Evolutionary conservation across 2,113 vertebrate genomes (phyloP), one percentile per base, ranked within the genome.

Genomic region (Melanerpes aurifrons): DNA sequence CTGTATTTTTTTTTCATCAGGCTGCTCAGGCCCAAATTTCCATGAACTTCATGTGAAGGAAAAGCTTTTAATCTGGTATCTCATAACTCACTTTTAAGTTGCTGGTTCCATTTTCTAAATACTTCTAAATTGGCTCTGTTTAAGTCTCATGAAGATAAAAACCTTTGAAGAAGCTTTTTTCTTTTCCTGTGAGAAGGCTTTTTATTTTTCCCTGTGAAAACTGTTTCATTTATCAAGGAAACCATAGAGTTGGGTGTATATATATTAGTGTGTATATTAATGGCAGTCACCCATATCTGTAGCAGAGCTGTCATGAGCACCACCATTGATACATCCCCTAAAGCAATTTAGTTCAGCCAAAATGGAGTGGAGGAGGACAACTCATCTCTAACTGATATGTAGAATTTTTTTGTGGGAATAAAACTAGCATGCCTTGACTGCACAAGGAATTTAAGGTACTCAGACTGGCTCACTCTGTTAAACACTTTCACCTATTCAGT

Each of bases 231-330:
- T 69, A 47, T 12, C 59, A 82, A 62, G 31, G 40, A 68, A 69
- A 90, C 16, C 26, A 90, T 40, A 86, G 43, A 81, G 18, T 20
- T 45, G 35, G 15, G 37, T 28, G 12, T 67, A 62, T 73, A 79
- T 86, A 79, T 86, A 57, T 83, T 81, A 74, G 18, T 35, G 26
- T 31, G 68, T 92, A 82, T 91, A 82, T 83, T 81, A 94, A 94
- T 13, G 40, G 56, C 35, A 64, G 81, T 40, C 14, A 84, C 18
- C 54, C 5, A 1, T 74, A 93, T 13, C 43, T 25, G 48, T 54
- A 86, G 75, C 59, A 59, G 64, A 87, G 37, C 43, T 67, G 61
- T 18, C 32, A 35, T 15, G 32, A 86, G 25, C 45, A 86, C 28
- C 37, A 72, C 18, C n/a, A 70, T 24, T 1, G 0, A 83, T 71